A percentile compares a stretch with the other conserved stretches of the same genome.
These are phyloP conservation scores for Eutrigla gurnardus DNA, from an alignment of 2,797 vertebrate genomes.

Conservation along the genomic window DNA sequence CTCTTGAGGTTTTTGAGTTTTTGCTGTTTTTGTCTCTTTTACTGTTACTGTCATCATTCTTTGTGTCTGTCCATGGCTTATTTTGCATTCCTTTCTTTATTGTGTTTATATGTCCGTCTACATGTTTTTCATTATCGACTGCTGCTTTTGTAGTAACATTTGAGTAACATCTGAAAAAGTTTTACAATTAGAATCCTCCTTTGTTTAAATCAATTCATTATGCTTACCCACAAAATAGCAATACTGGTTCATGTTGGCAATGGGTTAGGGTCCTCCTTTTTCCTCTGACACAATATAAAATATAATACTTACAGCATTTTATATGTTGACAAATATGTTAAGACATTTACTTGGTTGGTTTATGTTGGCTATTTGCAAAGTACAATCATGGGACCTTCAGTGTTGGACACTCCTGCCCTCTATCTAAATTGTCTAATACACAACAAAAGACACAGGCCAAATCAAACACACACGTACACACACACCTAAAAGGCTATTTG, in stretches of 20 bases:
- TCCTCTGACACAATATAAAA: not conserved
- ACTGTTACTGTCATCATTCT: not conserved
- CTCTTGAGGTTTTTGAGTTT: conserved; percentile 22
- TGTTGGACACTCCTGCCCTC: conserved; percentile 19
- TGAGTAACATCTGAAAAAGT: not conserved
- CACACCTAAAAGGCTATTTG: conserved; percentile 70
- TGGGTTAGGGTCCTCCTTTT: not conserved
- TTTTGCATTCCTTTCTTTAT: not conserved
- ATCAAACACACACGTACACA: conserved; percentile 30
- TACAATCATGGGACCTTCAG: conserved; percentile 5
- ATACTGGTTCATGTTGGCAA: not conserved
- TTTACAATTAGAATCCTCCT: not conserved
- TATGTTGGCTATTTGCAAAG: conserved; percentile 13
- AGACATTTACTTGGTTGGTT: not conserved
- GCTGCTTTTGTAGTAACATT: not conserved
- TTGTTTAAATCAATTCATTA: not conserved
- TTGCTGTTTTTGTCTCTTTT: conserved; percentile 7
- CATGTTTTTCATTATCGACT: not conserved
- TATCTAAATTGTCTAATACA: conserved; percentile 42
- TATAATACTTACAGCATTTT: not conserved
- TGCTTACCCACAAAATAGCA: not conserved
- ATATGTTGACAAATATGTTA: not conserved
- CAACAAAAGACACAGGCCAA: conserved; percentile 20
- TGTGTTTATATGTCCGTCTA: not conserved
- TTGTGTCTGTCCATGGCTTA: not conserved